Percentiles rank a stretch among this genome's conserved stretches.
These are phyloP conservation scores for Rhyacophila evoluta DNA, from an alignment of 2,888 invertebrate genomes.

Conservation along the genomic window DNA sequence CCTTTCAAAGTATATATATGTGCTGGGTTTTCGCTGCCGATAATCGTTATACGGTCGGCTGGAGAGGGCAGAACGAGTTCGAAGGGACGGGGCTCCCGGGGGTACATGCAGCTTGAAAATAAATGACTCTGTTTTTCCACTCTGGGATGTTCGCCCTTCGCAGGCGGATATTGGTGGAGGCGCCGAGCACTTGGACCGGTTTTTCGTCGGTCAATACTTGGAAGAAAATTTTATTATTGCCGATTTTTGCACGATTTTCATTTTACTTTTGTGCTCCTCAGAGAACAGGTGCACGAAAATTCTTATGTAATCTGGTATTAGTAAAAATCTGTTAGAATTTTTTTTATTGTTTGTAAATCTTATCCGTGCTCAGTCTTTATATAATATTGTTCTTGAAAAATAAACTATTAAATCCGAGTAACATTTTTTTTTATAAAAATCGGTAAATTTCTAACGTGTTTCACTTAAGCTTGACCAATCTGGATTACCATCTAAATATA, in stretches of 20 bases:
- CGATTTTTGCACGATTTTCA: slow-evolving; percentile 33
- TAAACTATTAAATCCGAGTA: too few species aligned
- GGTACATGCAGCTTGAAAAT: slow-evolving; percentile 44
- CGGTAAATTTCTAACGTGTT: too few species aligned
- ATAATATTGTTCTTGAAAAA: too few species aligned
- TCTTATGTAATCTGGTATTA: not conserved
- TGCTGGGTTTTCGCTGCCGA: slow-evolving; percentile 47
- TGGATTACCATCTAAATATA: too few species aligned
- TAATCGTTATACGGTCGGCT: slow-evolving; percentile 53
- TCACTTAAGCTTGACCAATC: too few species aligned
- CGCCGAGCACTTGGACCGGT: slow-evolving; percentile 13
- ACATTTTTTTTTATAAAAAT: too few species aligned
- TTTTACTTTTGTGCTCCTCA: not conserved
- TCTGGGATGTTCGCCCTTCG: slow-evolving; percentile 40
- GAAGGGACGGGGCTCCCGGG: slow-evolving; percentile 33
- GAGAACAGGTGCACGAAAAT: not conserved
- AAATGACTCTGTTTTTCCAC: slow-evolving; percentile 54
- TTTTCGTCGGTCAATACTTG: slow-evolving; percentile 47
- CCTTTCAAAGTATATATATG: not conserved
- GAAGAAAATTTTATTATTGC: not conserved
- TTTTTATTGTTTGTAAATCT: not conserved
- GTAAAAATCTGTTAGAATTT: not conserved
- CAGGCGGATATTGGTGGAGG: slow-evolving; percentile 41
- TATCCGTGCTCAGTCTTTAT: too few species aligned
- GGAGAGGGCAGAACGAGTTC: slow-evolving; percentile 23